Evolutionary conservation across 2,797 vertebrate species (phyloP).

Genomic region (Syncerus caffer): DNA sequence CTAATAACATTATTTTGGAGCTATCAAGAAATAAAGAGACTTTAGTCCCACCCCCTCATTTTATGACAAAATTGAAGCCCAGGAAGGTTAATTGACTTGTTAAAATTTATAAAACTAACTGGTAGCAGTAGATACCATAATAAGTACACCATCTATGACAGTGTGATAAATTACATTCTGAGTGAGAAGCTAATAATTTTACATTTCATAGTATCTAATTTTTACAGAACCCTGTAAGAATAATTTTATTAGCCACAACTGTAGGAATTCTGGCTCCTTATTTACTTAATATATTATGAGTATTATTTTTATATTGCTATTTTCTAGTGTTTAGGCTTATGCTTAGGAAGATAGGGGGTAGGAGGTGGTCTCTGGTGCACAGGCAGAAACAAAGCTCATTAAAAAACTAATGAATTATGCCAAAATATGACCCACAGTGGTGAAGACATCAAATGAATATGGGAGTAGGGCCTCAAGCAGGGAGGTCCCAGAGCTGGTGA

Average conservation of each 20-base stretch:
- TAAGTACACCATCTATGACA: slow-evolving; percentile 37
- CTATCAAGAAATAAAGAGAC: background rate
- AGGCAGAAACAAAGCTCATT: background rate
- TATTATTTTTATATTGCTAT: background rate
- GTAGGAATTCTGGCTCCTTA: background rate
- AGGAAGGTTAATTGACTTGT: slow-evolving; percentile 62
- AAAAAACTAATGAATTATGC: background rate
- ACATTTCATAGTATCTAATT: slow-evolving; percentile 28
- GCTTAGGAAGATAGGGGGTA: background rate
- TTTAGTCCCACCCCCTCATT: background rate
- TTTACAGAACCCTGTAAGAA: background rate
- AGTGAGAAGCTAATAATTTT: background rate
- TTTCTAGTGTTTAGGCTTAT: background rate
- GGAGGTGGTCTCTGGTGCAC: background rate
- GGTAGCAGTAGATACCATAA: slow-evolving; percentile 1
- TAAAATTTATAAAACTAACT: slow-evolving; percentile 46
- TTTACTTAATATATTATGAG: slow-evolving; percentile 27
- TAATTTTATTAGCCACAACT: slow-evolving; percentile 35
- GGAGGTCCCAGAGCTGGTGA: background rate
- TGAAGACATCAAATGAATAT: background rate
- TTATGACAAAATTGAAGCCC: slow-evolving; percentile 44
- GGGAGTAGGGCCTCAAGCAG: accelerated
- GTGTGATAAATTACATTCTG: slow-evolving; percentile 46
- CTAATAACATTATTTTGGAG: slow-evolving; percentile 16
- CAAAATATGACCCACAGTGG: background rate